phyloP scores from a whole-genome alignment of 2,113 vertebrate genomes.

The Ammospiza caudacuta region DNA sequence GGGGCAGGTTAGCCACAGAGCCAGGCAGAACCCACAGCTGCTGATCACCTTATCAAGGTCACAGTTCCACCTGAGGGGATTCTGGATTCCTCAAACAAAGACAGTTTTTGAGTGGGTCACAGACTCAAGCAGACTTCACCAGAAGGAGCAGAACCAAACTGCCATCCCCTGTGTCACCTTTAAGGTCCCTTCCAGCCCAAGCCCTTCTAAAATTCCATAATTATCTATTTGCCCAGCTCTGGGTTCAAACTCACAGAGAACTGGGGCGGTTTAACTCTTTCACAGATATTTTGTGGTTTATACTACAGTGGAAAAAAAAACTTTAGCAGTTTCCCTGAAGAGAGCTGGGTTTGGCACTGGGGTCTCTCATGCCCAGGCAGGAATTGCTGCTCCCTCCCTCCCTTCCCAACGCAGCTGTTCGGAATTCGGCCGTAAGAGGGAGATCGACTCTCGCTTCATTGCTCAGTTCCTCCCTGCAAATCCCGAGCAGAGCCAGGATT shows the following conservation, averaged over 20 bases:
- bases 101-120: neutral
- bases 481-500: neutral
- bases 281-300: neutral
- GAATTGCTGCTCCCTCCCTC: neutral
- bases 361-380: neutral
- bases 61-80: neutral
- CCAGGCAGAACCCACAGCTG: neutral
- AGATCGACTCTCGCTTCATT: conserved; percentile 49
- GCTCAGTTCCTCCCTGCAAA: neutral
- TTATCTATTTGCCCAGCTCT: neutral
- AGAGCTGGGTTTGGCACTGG: neutral
- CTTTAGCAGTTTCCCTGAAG: neutral
- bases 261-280: neutral
- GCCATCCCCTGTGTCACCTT: neutral
- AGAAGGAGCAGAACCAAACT: neutral
- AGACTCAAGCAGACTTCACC: neutral
- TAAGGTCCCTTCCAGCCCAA: neutral
- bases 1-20: neutral
- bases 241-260: neutral
- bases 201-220: neutral
- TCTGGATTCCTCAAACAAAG: neutral
- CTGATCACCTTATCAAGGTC: neutral
- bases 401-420: neutral
- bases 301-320: neutral
- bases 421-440: conserved; percentile 53